phyloP scores from a whole-genome alignment of 2,113 vertebrate genomes.

The Pseudonaja textilis region DNA sequence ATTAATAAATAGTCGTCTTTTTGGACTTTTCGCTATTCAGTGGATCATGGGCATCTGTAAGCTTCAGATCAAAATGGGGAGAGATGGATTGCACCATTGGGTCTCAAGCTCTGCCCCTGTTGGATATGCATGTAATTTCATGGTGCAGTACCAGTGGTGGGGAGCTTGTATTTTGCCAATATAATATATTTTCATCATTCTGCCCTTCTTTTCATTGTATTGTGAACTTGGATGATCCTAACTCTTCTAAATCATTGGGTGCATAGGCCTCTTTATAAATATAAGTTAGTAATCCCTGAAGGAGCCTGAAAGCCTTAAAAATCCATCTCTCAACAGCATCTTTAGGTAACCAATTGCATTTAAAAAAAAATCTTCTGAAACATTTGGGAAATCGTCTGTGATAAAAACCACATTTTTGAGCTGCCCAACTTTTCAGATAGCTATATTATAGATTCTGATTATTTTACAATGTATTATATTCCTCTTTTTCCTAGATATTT shows the following conservation, averaged over 20 bases:
- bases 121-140: background rate
- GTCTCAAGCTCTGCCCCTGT: background rate
- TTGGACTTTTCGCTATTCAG: background rate
- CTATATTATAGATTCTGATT: background rate
- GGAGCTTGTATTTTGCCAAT: background rate
- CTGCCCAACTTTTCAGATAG: background rate
- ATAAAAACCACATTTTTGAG: background rate
- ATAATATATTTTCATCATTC: background rate
- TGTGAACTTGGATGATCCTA: background rate
- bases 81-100: background rate
- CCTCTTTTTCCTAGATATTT: constrained; percentile 83
- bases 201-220: background rate
- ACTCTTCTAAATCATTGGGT: background rate
- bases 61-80: background rate
- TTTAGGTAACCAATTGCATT: background rate
- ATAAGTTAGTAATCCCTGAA: background rate
- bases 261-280: background rate
- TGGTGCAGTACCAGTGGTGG: background rate
- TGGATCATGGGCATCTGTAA: background rate
- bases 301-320: background rate
- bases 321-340: background rate
- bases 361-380: background rate
- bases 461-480: background rate
- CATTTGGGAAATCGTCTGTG: background rate
- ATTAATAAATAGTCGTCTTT: background rate